Percentiles rank a stretch among this genome's conserved stretches.
phyloP scores from a whole-genome alignment of 2,888 invertebrate genomes.

The Folsomia candida region DNA sequence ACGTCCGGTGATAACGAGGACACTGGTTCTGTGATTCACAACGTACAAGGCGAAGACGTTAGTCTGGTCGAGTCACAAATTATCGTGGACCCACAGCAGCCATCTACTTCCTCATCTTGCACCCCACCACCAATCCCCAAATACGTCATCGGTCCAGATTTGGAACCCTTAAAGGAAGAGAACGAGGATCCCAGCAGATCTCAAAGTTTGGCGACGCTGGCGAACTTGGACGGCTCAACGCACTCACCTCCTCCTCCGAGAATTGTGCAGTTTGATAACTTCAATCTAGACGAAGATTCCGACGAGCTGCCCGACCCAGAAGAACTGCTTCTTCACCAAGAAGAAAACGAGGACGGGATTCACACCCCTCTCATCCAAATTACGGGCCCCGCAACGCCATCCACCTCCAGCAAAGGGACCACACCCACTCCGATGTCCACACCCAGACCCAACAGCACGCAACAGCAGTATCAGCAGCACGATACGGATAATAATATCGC shows the following conservation, averaged over 20 bases:
- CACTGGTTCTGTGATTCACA: background rate
- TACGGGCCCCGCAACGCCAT: background rate
- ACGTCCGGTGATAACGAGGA: slow-evolving; percentile 15
- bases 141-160: slow-evolving; percentile 11
- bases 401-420: background rate
- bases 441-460: too few relatives aligned
- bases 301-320: background rate
- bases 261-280: background rate
- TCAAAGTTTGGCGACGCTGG: background rate
- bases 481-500: too few relatives aligned
- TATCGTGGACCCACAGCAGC: background rate
- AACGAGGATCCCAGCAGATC: slow-evolving; percentile 25
- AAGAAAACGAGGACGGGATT: too few relatives aligned
- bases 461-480: too few relatives aligned
- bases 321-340: background rate
- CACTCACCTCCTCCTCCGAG: too few relatives aligned
- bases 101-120: background rate
- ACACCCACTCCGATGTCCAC: background rate
- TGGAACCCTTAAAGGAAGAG: slow-evolving; percentile 41
- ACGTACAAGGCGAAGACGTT: background rate
- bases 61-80: background rate
- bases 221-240: too few relatives aligned
- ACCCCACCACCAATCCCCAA: slow-evolving; percentile 4
- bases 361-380: background rate
- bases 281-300: background rate